Evolutionary conservation across 2,113 vertebrate genomes (phyloP).

Genomic region (Cyanocitta stelleri): DNA sequence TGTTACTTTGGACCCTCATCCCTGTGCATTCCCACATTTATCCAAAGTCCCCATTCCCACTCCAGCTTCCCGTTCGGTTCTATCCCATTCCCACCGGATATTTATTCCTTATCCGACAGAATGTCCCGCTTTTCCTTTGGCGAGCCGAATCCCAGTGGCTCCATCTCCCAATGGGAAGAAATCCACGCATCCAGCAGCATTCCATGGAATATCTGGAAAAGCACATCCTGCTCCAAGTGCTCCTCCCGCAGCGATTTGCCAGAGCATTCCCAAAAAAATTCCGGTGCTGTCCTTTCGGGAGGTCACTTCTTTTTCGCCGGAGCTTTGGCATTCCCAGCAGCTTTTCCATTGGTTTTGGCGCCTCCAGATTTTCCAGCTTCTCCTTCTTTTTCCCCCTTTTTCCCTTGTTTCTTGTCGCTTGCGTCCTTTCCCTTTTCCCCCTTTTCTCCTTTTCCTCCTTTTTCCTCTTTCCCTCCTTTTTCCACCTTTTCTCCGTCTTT

Average conservation of each 20-base stretch:
- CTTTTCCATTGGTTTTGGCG: background rate
- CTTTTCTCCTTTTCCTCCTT: background rate
- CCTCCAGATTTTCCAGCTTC: background rate
- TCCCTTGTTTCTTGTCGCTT: background rate
- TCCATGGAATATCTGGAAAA: background rate
- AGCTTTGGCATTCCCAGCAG: slow-evolving; percentile 1
- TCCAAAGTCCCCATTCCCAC: background rate
- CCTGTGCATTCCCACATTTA: background rate
- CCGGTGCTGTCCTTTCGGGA: background rate
- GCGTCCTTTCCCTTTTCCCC: background rate
- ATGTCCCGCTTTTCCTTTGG: background rate
- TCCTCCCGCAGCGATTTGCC: background rate
- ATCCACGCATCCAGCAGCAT: background rate
- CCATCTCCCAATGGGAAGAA: background rate
- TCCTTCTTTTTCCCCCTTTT: background rate
- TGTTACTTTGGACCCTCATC: background rate
- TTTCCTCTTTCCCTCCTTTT: background rate
- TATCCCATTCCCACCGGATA: accelerated
- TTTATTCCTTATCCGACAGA: no score
- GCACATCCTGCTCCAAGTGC: background rate
- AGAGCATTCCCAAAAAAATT: accelerated
- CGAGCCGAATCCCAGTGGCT: background rate
- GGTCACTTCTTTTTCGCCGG: slow-evolving; percentile 57
- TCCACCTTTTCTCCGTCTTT: slow-evolving; percentile 28
- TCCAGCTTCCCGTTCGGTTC: background rate